phyloP scores from a whole-genome alignment of 2,797 vertebrate species.

The Poecilia picta region DNA sequence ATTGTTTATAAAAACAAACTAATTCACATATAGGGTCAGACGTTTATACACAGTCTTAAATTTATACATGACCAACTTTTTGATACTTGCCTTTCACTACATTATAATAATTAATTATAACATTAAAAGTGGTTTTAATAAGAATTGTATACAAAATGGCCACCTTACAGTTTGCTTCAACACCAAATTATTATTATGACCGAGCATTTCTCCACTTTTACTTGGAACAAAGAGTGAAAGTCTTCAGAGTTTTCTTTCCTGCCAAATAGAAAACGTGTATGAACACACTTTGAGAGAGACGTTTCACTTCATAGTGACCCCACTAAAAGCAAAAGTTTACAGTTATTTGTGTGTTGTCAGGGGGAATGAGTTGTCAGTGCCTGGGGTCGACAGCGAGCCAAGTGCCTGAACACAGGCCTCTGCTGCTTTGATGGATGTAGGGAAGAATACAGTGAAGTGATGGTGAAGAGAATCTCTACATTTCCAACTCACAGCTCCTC shows the following conservation, averaged over 20 bases:
- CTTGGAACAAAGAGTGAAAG: neutral
- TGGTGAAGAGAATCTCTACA: constrained; percentile 34
- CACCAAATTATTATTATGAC: neutral
- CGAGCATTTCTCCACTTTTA: neutral
- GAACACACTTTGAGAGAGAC: constrained; percentile 37
- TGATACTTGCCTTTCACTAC: too few relatives aligned
- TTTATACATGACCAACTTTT: neutral
- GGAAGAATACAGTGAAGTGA: constrained; percentile 59
- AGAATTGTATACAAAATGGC: neutral
- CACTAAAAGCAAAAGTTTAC: constrained; percentile 70
- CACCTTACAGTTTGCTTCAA: neutral
- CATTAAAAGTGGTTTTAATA: neutral
- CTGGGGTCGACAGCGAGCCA: constrained; percentile 56
- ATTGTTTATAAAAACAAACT: neutral
- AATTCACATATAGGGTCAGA: neutral
- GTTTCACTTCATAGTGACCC: constrained; percentile 63
- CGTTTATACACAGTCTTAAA: neutral
- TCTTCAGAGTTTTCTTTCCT: neutral
- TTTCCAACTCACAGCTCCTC: constrained; percentile 31
- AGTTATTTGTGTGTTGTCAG: constrained; percentile 73
- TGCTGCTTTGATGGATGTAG: constrained; percentile 66
- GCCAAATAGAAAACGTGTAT: constrained; percentile 36
- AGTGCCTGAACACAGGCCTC: constrained; percentile 48
- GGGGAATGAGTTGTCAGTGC: constrained; percentile 57
- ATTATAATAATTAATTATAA: too few relatives aligned